phyloP scores from a whole-genome alignment of 2,888 invertebrate genomes.

The Gymnoscelis rufifasciata region DNA sequence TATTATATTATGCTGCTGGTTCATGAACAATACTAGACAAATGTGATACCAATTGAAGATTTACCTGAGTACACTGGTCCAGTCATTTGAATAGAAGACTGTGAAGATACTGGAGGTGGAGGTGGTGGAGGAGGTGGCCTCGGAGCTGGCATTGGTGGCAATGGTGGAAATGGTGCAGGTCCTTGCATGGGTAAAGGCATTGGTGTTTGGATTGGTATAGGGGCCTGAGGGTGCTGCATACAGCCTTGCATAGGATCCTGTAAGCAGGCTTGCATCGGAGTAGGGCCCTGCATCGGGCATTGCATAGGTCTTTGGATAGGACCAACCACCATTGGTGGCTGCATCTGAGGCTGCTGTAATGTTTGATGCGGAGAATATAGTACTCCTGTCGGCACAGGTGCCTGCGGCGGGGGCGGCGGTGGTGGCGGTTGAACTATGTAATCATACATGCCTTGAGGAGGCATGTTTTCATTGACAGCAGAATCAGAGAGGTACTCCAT shows the following conservation, averaged over 20 bases:
- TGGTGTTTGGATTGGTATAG: conserved; percentile 22
- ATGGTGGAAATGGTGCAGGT: neutral
- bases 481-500: conserved; percentile 32
- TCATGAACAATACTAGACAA: neutral
- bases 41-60: neutral
- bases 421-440: conserved; percentile 34
- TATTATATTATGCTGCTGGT: no score
- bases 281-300: conserved; percentile 23
- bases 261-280: neutral
- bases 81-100: conserved; percentile 5
- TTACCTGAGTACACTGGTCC: conserved; percentile 19
- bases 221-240: conserved; percentile 22
- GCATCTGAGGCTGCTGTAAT: neutral
- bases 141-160: neutral
- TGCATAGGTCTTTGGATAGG: conserved; percentile 15
- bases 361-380: neutral
- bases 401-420: conserved; percentile 22
- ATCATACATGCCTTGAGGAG: conserved; percentile 17
- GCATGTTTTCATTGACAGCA: conserved; percentile 1
- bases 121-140: conserved; percentile 24
- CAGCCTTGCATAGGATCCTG: conserved; percentile 26
- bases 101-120: conserved; percentile 11
- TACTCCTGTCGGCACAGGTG: conserved; percentile 4
- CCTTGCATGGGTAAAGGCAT: conserved; percentile 9
- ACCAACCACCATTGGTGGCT: neutral